Base-by-base conservation (phyloP, 1,140 invertebrate species). In the Drosophila trapezifrons region DNA sequence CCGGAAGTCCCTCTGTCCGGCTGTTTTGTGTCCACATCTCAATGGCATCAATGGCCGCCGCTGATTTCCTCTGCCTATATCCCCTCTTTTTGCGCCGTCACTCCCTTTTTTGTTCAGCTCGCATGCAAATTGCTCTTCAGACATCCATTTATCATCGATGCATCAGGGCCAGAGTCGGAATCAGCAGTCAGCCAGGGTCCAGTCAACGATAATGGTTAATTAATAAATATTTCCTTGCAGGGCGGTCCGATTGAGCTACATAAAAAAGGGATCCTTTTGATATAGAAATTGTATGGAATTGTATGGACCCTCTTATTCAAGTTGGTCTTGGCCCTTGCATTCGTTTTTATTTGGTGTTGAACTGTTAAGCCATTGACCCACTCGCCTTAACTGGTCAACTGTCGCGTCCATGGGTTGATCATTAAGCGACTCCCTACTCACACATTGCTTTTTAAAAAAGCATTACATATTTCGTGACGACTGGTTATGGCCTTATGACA, bases 41-140 rank as follows among this genome's bases (percentile, higher is more conserved):
- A 66, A 49, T 47, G 69, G 54, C 72, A 43, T 80, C 78, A 80
- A 81, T 82, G 67, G 69, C 67, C 25, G 42, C 29, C 63, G 66
- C 72, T 87, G 83, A 82, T 83, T 86, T 75, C 59, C 59, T 72
- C 52, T 40, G 25, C 35, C 25, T 15, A 12, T 9, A n/a, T 22
- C 29, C 37, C 17, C 10, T 10, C 22, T 45, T 37, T 18, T 35
- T 12, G 52, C 38, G 52, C 22, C 45, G n/a, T 67, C 73, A 52
- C 47, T n/a, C 20, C 32, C 66, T 15, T 72, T 71, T 72, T 72
- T 72, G 69, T 70, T 71, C 40, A 15, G 45, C 60, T 72, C 65
- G 66, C 63, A 87, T 83, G 73, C 84, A 87, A 84, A 89, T 89
- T 89, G 84, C 85, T 84, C 84, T 89, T 84, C 85, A 90, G 77